Conservation (phyloP, 2,797 vertebrate genomes). For the Netta rufina region DNA sequence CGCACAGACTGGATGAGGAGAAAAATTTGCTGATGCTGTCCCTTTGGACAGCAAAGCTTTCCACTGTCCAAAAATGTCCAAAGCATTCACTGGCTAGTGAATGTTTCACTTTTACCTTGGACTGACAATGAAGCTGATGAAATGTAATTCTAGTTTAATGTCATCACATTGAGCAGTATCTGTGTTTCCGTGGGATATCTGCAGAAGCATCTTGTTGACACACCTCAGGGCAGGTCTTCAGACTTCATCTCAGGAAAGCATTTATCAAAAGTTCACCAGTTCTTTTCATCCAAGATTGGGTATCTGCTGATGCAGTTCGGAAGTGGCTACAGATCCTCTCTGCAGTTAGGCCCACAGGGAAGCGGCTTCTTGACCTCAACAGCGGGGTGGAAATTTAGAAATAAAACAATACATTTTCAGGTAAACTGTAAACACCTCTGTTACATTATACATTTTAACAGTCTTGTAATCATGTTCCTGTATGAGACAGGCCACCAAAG, state of each 20-base stretch:
- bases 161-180: background rate
- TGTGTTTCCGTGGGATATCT: conserved; percentile 75
- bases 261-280: conserved; percentile 83
- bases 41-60: background rate
- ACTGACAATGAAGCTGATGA: background rate
- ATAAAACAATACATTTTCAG: conserved; percentile 16
- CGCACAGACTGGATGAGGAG: background rate
- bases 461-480: background rate
- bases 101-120: background rate
- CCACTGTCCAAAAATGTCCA: no score
- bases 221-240: conserved; percentile 67
- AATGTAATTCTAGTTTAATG: background rate
- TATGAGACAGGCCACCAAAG: background rate
- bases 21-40: background rate
- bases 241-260: conserved; percentile 75
- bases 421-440: background rate
- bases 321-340: conserved; percentile 41
- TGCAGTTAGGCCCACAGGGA: conserved; percentile 42
- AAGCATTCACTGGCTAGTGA: background rate
- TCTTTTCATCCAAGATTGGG: conserved; percentile 86
- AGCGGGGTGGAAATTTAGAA: background rate
- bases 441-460: background rate
- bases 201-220: conserved; percentile 74
- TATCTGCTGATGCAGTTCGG: conserved; percentile 70
- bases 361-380: conserved; percentile 70